Base-by-base conservation (phyloP, 1,140 invertebrate species). In the Nasonia longicornis region DNA sequence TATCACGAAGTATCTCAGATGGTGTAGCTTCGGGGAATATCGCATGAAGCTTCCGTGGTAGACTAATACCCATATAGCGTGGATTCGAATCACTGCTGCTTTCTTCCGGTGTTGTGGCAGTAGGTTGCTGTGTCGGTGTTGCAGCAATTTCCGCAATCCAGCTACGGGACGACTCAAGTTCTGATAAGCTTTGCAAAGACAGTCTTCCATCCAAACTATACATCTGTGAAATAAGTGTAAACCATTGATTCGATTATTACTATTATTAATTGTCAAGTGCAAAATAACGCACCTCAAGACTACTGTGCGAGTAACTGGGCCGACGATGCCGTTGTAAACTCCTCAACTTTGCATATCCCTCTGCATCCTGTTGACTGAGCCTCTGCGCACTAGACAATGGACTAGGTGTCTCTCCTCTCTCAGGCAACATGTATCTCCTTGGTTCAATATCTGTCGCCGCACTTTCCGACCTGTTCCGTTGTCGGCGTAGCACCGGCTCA, bases 281-380 rank as follows among this genome's bases (percentile, higher is more conserved):
- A 29, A 64, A n/a, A 58, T 3, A 14, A 35, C 71, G 52, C 85
- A 88, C 89, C 83, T 91, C 90, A 72, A 89, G 86, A 78, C 89
- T 91, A 77, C 89, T 91, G 74, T 90, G 88, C 35, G 89, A 90
- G 85, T 87, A 89, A 86, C 88, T 91, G 0, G 92, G 92, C 83
- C 93, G 91, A 79, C 94, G 91, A 86, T 93, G 91, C n/a, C 93
- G 91, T 82, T 95, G 94, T 35, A 97, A 89, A 63, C 93, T 93
- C 85, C 95, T 92, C 69, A 97, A 89, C 26, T 94, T 95, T n/a
- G 94, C 95, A 87, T 97, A 97, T 42, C 96, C 96, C 63, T 95
- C 91, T 82, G 95, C 92, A 88, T 96, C 95, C 89, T 95, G 92
- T 84, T 94, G 93, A 86, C 94, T 95, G 45, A 95, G 89, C 81